Evolutionary conservation across 1,140 invertebrate species (phyloP), one percentile per base, ranked within the genome.

Genomic region (Melitaea cinxia): DNA sequence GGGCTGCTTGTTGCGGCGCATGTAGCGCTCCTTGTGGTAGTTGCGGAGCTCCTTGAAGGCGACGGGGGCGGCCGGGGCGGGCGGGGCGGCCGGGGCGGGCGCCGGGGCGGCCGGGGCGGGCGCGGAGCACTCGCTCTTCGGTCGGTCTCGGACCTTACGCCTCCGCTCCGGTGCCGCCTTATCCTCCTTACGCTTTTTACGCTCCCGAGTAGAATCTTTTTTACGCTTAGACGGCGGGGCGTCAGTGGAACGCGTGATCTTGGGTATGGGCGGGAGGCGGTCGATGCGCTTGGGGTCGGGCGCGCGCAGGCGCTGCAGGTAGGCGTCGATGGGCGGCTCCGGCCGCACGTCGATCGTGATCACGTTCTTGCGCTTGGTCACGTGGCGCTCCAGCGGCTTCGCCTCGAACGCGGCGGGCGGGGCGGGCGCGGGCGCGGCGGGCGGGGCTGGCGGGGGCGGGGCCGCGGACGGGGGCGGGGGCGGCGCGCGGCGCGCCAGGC

Each of bases 1-100:
- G 0, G 88, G 89, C 56, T 88, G 88, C 73, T 93, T 92, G 75
- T 94, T 94, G 42, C 94, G 87, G 53, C 94, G 82, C 70, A 94
- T 91, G 84, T 94, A 95, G 82, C 93, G 88, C 68, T 93, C 92
- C 80, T 93, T 94, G 60, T 92, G 82, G 58, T 92, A 93, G 33
- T 91, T 90, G 65, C 93, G 92, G 10, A 94, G 89, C 69, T 93
- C 93, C 85, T 94, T 94, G 80, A 93, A 94, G 64, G 92, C 78
- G 12, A 91, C 85, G 55, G 79, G 61, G 57, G 80, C 77, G 21
- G 73, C 53, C 19, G 73, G 6, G 30, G 7, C 30, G 30, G 73
- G 53, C 19, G 73, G 6, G 30, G 7, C 30, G 30, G 30, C 4
- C 26, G 26, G 7, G 26, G 26, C 26, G 73, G 10, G 73, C n/a